Base-by-base conservation (phyloP, 2,888 invertebrate species). In the Brachylomia viminalis region DNA sequence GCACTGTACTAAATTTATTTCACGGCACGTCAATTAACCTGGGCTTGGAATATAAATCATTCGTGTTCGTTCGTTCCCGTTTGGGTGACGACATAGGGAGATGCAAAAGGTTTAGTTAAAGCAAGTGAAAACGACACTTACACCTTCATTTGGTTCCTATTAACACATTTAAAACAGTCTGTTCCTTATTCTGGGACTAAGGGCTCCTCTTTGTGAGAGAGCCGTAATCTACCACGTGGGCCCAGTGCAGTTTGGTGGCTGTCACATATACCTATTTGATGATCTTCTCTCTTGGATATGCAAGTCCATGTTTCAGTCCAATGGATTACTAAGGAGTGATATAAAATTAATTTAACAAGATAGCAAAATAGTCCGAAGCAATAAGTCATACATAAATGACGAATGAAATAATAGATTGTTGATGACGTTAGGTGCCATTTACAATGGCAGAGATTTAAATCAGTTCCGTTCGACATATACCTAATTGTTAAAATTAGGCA, bases 11-110 rank as follows among this genome's bases (percentile, higher is more conserved):
- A 91, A 90, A 93, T 93, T 91, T 91, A 92, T 91, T 91, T 90
- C 90, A 87, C 88, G 86, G 90, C 85, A 89, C 90, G 91, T 89
- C 93, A 92, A 92, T 93, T 93, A 93, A 92, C 93, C 92, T 91
- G 92, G 80, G 83, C 84, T 84, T 81, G 71, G 74, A 71, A 88
- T 83, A 80, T 93, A 91, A 90, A 92, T 93, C 93, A 93, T 89
- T 89, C 77, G 86, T 81, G 84, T 75, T 77, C 69, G 77, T 77
- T 80, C 78, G 80, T 83, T 80, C 68, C 73, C 62, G 72, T 75
- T 75, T 27, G 33, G 65, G 64, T 49, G 65, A 80, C 17, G 72
- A 75, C 52, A 74, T 59, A 30, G 7, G 1, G 2, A 38, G 0
- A 45, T n/a, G 27, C 82, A 84, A 81, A 78, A 78, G 78, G 73